Percentiles rank a stretch among this genome's conserved stretches.
phyloP scores from a whole-genome alignment of 2,113 vertebrate genomes.

The Nothobranchius furzeri region DNA sequence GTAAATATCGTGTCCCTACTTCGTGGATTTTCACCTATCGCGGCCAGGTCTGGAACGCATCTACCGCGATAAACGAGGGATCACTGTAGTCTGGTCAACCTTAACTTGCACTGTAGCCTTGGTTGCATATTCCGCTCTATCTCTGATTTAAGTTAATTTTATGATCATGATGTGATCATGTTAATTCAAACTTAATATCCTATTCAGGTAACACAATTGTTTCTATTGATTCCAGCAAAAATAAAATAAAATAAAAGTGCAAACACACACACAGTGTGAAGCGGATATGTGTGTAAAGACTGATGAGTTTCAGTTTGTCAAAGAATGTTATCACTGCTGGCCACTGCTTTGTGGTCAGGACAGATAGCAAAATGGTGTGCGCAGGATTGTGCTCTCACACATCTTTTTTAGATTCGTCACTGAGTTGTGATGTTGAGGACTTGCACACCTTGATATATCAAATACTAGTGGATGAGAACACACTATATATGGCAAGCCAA shows the following conservation, averaged over 20 bases:
- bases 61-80: too few species aligned
- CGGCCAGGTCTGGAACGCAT: too few species aligned
- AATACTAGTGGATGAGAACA: constrained; percentile 27
- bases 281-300: constrained; percentile 47
- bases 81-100: too few species aligned
- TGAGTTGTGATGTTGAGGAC: constrained; percentile 60
- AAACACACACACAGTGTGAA: constrained; percentile 16
- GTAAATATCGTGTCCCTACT: too few species aligned
- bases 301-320: constrained; percentile 58
- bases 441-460: constrained; percentile 31
- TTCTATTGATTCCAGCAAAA: constrained; percentile 37
- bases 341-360: constrained; percentile 59
- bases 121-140: too few species aligned
- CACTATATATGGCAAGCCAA: too few species aligned
- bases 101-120: too few species aligned
- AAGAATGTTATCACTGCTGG: constrained; percentile 59
- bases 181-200: constrained; percentile 34
- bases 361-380: constrained; percentile 55
- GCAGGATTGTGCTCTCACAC: constrained; percentile 1
- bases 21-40: too few species aligned
- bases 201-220: constrained; percentile 37
- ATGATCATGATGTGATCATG: constrained; percentile 12
- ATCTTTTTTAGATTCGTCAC: constrained; percentile 41
- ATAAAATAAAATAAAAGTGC: background rate
- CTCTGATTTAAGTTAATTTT: background rate